Evolutionary conservation across 2,797 vertebrate species (phyloP).

Genomic region (Atherinosoma microstoma): DNA sequence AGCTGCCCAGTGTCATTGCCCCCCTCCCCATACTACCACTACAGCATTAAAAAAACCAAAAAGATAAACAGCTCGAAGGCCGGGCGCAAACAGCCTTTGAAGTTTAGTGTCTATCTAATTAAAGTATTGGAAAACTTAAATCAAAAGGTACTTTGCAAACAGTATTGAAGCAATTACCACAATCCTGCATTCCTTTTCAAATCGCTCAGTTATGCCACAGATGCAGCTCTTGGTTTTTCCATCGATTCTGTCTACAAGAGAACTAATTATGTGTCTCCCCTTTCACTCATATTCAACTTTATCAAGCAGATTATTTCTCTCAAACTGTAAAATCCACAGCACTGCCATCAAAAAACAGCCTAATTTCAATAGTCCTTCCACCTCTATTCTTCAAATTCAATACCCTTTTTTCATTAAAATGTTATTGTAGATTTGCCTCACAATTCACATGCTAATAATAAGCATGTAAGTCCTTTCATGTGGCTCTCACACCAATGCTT

Average conservation of each 20-base stretch:
- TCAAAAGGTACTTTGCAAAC: conserved; percentile 42
- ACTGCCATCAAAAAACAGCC: neutral
- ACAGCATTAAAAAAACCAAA: conserved; percentile 22
- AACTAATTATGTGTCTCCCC: conserved; percentile 13
- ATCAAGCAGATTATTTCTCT: conserved; percentile 7
- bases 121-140: conserved; percentile 47
- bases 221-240: conserved; percentile 15
- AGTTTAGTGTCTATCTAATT: conserved; percentile 35
- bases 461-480: conserved; percentile 2
- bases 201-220: conserved; percentile 30
- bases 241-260: conserved; percentile 33
- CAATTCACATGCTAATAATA: neutral
- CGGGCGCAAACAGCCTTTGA: conserved; percentile 34
- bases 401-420: neutral
- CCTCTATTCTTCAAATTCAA: neutral
- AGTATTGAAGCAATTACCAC: conserved; percentile 40
- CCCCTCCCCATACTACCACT: neutral
- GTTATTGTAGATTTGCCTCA: neutral
- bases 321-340: neutral
- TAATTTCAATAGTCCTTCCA: conserved; percentile 4
- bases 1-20: conserved; percentile 3
- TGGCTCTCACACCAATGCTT: conserved; percentile 1
- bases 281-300: neutral
- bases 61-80: conserved; percentile 30
- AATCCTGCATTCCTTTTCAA: conserved; percentile 32